Evolutionary conservation across 2,797 vertebrate genomes (phyloP), one percentile per base, ranked within the genome.

Genomic region (Spinibarbus caldwelli): DNA sequence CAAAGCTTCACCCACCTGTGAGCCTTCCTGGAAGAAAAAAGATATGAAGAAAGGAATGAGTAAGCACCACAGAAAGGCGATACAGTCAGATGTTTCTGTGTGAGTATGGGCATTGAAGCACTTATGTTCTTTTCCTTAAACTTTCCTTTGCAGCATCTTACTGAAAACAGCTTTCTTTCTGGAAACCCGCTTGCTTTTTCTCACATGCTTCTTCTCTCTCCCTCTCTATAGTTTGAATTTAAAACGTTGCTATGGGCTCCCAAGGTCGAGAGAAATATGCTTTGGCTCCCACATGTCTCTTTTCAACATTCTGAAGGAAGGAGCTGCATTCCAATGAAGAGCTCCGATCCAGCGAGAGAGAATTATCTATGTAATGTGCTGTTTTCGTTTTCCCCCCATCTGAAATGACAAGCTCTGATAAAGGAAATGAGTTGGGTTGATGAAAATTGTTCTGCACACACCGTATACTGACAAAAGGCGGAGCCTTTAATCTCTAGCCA

Each of bases 1-100:
- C 79, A 88, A 89, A 90, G 92, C 91, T 93, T 93, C 89, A 87
- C 87, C 85, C 90, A 91, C 89, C 76, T 88, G 88, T 71, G 88
- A 76, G 90, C 92, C 89, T 90, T 93, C 92, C 95, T 96, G 90
- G 84, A 94, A 94, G 26, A 52, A 52, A 94, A 93, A 91, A 93
- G 92, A 92, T 77, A 94, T 92, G 85, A 93, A 90, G 87, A 88
- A 87, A 90, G 81, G 21, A 87, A 90, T 93, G 87, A 94, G 90
- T 91, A 85, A 80, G 80, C 49, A 83, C 76, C 70, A 83, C 57
- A 80, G 78, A n/a, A 36, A 83, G 31, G 73, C n/a, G 23, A 85
- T 62, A 72, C 84, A 68, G 11, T 68, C 66, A 73, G 73, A 83
- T 67, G 87, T 86, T 90, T 92, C 90, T 92, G 88, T 92, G 87